Evolutionary conservation across 2,888 invertebrate genomes (phyloP).

Genomic region (Orthosia gothica): DNA sequence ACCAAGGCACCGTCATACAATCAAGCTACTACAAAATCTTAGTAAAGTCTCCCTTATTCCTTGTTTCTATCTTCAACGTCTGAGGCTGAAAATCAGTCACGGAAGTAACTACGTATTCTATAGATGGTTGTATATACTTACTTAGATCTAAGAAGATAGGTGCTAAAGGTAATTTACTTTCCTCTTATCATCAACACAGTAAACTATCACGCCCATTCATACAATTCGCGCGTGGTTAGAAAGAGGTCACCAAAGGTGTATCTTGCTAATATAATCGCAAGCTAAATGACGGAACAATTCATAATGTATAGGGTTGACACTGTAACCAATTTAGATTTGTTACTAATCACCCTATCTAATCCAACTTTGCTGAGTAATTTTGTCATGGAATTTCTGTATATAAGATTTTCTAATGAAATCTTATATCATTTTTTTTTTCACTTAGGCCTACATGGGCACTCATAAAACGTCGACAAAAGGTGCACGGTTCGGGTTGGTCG

Average conservation of each 20-base stretch:
- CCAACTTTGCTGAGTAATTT: background rate
- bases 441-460: too few species aligned
- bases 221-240: conserved; percentile 22
- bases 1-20: background rate
- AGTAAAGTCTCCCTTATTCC: background rate
- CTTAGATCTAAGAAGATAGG: background rate
- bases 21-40: background rate
- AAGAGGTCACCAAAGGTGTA: conserved; percentile 46
- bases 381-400: background rate
- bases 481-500: too few species aligned
- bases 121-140: background rate
- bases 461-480: too few species aligned
- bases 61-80: background rate
- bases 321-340: conserved; percentile 3
- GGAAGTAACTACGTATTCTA: background rate
- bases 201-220: conserved; percentile 29
- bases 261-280: conserved; percentile 12
- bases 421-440: too few species aligned
- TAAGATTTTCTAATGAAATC: background rate
- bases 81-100: background rate
- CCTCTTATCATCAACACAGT: background rate
- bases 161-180: conserved; percentile 6
- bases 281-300: background rate
- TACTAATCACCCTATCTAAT: background rate
- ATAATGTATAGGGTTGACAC: background rate